A percentile compares a stretch with the other conserved stretches of the same genome.
These are phyloP conservation scores for Urocyon cinereoargenteus DNA, from an alignment of 2,797 vertebrate species.

Conservation along the genomic window DNA sequence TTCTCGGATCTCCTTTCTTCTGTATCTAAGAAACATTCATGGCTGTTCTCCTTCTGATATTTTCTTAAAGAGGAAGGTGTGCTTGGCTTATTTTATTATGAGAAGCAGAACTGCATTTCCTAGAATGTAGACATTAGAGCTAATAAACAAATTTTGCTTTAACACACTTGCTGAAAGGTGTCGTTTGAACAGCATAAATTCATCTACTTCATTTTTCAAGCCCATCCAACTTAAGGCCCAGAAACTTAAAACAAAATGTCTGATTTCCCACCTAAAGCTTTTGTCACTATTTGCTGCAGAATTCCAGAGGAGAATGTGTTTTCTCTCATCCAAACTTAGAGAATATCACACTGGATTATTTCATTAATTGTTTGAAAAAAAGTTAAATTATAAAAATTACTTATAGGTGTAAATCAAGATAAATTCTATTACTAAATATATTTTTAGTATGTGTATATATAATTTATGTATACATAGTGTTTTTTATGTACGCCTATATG, in stretches of 20 bases:
- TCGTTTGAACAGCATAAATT: background rate
- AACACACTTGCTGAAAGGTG: background rate
- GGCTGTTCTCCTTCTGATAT: background rate
- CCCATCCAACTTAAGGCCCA: background rate
- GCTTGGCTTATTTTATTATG: background rate
- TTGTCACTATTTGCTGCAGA: background rate
- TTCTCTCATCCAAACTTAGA: background rate
- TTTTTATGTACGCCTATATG: too few species aligned
- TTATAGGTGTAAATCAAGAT: background rate
- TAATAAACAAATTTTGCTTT: background rate
- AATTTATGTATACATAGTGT: background rate
- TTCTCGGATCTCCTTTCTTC: background rate
- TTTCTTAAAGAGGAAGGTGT: background rate
- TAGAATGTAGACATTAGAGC: background rate
- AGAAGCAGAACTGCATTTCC: background rate
- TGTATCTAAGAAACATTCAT: background rate
- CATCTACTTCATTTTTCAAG: background rate
- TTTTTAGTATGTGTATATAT: background rate
- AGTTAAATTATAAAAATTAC: background rate
- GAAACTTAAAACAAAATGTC: constrained; percentile 16
- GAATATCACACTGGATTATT: background rate
- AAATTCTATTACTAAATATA: background rate
- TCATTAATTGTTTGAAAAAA: background rate
- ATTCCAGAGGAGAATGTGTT: background rate
- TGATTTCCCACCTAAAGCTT: background rate